A percentile compares a stretch with the other conserved stretches of the same genome.
These are phyloP conservation scores for Calliopum simillimum DNA, from an alignment of 2,888 invertebrate species.

Conservation along the genomic window DNA sequence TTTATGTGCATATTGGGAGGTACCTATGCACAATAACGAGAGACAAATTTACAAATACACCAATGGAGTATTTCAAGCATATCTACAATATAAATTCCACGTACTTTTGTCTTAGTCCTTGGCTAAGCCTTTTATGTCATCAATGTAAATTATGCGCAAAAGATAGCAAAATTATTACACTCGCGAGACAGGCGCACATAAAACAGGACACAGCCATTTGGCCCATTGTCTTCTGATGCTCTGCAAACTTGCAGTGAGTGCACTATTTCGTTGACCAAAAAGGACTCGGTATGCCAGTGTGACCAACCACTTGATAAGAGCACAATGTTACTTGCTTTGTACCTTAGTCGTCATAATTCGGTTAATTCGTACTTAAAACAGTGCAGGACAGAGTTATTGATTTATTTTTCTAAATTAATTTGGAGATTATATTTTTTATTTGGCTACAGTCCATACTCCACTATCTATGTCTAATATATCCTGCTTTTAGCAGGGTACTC, in stretches of 20 bases:
- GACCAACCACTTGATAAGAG: too few relatives aligned
- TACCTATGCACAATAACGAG: too few relatives aligned
- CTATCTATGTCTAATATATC: too few relatives aligned
- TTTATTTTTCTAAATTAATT: too few relatives aligned
- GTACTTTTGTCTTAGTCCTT: not conserved
- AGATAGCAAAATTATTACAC: conserved; percentile 56
- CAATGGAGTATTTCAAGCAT: too few relatives aligned
- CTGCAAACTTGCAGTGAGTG: conserved; percentile 1
- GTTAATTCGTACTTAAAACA: not conserved
- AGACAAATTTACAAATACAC: too few relatives aligned
- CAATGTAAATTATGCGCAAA: conserved; percentile 54
- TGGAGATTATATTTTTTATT: too few relatives aligned
- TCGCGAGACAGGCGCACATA: conserved; percentile 40
- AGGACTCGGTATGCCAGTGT: too few relatives aligned
- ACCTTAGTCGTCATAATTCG: not conserved
- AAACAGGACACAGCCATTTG: conserved; percentile 35
- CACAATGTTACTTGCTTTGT: not conserved
- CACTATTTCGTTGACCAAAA: not conserved
- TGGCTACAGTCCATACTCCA: too few relatives aligned
- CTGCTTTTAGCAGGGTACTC: too few relatives aligned
- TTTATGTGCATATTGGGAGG: not conserved
- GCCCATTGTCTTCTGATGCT: conserved; percentile 34
- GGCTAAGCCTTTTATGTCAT: not conserved
- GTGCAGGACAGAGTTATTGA: too few relatives aligned
- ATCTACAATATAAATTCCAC: too few relatives aligned